phyloP scores from a whole-genome alignment of 2,888 invertebrate species.

The Leucania comma region DNA sequence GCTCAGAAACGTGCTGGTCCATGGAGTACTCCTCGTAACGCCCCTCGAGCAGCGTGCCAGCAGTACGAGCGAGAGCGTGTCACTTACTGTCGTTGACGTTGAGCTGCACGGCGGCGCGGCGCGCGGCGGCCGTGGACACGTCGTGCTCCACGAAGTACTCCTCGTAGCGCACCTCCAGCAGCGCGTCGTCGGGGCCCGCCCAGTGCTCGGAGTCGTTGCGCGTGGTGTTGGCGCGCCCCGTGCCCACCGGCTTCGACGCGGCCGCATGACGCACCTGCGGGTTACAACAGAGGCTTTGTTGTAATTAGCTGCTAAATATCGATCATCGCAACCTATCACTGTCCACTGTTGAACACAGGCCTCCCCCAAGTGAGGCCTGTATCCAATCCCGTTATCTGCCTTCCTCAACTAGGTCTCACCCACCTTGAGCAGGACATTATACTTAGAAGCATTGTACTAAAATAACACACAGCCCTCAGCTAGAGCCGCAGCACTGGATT shows the following conservation, averaged over 20 bases:
- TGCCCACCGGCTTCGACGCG: constrained; percentile 82
- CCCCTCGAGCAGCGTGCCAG: constrained; percentile 70
- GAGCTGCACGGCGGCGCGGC: constrained; percentile 87
- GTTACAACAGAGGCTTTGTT: too few species aligned
- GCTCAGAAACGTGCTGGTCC: constrained; percentile 91
- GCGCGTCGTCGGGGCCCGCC: constrained; percentile 66
- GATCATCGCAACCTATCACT: too few species aligned
- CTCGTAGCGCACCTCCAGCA: constrained; percentile 83
- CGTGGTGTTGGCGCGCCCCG: constrained; percentile 73
- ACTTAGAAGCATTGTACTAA: too few species aligned
- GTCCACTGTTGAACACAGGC: too few species aligned
- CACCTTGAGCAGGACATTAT: too few species aligned
- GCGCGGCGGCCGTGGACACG: constrained; percentile 91
- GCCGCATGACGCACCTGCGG: constrained; percentile 85
- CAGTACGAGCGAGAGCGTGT: neutral
- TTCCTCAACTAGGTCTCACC: too few species aligned
- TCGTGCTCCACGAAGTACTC: constrained; percentile 92
- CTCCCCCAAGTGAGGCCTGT: too few species aligned
- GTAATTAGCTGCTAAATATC: too few species aligned
- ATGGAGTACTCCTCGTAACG: constrained; percentile 91
- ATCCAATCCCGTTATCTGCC: too few species aligned
- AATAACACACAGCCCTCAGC: too few species aligned
- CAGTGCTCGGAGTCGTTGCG: constrained; percentile 68
- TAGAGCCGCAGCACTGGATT: too few species aligned
- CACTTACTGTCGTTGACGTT: constrained; percentile 77